Evolutionary conservation across 1,140 invertebrate species (phyloP), one percentile per base, ranked within the genome.

Genomic region (Drosophila sp.): DNA sequence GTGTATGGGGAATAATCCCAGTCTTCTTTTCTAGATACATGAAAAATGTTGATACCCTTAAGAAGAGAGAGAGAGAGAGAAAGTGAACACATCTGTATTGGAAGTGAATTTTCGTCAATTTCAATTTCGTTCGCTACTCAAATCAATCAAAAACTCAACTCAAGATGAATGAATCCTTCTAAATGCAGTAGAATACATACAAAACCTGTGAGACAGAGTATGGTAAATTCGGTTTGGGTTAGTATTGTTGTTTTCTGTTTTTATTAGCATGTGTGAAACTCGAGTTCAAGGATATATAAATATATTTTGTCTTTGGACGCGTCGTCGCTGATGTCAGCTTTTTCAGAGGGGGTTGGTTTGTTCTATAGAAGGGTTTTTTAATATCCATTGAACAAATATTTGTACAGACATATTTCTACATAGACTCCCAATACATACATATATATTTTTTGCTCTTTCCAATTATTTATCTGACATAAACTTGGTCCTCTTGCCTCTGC

Each of bases 231-330:
- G 44, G 44, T 50, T 50, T 10, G 0, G 23, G 8, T 25, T 1
- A 27, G 23, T n/a, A 17, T 50, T 27, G 25, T 25, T 6, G 25
- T 27, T 27, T 50, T 2, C 27, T 47, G 17, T 50, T 50, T 17
- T 23, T 47, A 47, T 50, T 50, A 50, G 44, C 44, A 50, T 50
- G 23, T 50, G 44, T 50, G 44, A 50, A 27, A 4, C 10, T 25
- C 23, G 44, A 50, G 44, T 50, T 50, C 44, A 50, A 50, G 44
- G 44, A 50, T 50, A 50, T 25, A 50, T 17, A 38, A 38, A 38
- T 17, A 50, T 50, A 50, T 50, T 27, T 23, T 44, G 41, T 44
- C n/a, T 23, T 44, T 44, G 17, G n/a, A 3, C 35, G 30, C 30
- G 30, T 4, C 10, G 35, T 44, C 6, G 41, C 44, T 50, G 44